Evolutionary conservation across 2,888 invertebrate species (phyloP), one percentile per base, ranked within the genome.

Genomic region (Hypena proboscidalis): DNA sequence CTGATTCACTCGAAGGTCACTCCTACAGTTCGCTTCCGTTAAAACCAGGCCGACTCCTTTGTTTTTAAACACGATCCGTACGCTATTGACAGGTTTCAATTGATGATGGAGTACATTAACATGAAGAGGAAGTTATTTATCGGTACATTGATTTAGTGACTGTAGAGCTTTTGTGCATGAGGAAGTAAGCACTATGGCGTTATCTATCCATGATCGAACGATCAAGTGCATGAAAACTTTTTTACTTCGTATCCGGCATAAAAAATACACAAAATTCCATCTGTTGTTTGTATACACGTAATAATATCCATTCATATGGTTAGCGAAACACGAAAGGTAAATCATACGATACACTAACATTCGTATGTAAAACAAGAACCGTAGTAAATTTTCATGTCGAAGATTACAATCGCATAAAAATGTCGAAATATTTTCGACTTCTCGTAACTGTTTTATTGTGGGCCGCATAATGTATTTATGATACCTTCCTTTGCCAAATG

Each of bases 1-100:
- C 58, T 63, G 85, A 84, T 70, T 84, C 83, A 84, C 58, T 51
- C 52, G 79, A 83, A 85, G 84, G 83, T 78, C 82, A 70, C 78
- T 69, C 78, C 79, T 74, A 80, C 77, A 67, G 58, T 56, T 42
- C 53, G 61, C 75, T 82, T 81, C 80, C 79, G 74, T 66, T 48
- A 42, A 58, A 58, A 58, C 47, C 45, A 36, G 36, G 62, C 29
- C 56, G 55, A 56, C 71, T 75, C 67, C 59, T 69, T 68, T 64
- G 59, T 68, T 66, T 66, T 61, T 53, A 52, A 59, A 64, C 47
- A 58, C 51, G 63, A 44, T 48, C 34, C 30, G 38, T 49, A 38
- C 41, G 41, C 30, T 46, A 47, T 51, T 50, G 31, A 49, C 15
- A n/a, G 21, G 42, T 40, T 58, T 32, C 13, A 32, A 11, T n/a